phyloP scores from a whole-genome alignment of 2,888 invertebrate species.

The Clostera curtula region DNA sequence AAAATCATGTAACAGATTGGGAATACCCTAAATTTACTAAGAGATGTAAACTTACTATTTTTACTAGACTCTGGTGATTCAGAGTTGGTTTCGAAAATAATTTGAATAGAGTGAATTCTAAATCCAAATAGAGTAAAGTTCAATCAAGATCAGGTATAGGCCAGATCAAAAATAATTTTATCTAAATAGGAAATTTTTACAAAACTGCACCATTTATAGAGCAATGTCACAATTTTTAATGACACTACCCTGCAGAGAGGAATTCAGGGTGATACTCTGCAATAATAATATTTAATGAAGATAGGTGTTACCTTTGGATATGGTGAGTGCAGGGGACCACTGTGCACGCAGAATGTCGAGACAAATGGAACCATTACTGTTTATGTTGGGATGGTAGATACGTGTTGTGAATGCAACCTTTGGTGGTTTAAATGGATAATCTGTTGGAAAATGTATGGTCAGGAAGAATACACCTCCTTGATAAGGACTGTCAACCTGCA shows the following conservation, averaged over 20 bases:
- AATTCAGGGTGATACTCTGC: background rate
- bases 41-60: no score
- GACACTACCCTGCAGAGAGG: background rate
- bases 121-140: no score
- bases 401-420: slow-evolving; percentile 99
- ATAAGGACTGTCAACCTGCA: slow-evolving; percentile 98
- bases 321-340: slow-evolving; percentile 99
- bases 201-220: no score
- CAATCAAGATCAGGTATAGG: no score
- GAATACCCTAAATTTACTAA: no score
- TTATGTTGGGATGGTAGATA: slow-evolving; percentile 99
- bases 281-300: slow-evolving; percentile 5
- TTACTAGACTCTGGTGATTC: no score
- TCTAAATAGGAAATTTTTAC: no score
- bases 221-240: background rate
- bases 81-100: no score
- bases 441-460: slow-evolving; percentile 99
- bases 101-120: no score
- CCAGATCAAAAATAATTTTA: no score
- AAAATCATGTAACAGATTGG: no score
- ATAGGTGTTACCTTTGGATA: slow-evolving; percentile 92
- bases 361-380: slow-evolving; percentile 99
- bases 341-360: slow-evolving; percentile 99
- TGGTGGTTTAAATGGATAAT: slow-evolving; percentile 99
- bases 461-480: slow-evolving; percentile 99